Conservation (phyloP, 2,888 invertebrate species). For the Ditula angustiorana region DNA sequence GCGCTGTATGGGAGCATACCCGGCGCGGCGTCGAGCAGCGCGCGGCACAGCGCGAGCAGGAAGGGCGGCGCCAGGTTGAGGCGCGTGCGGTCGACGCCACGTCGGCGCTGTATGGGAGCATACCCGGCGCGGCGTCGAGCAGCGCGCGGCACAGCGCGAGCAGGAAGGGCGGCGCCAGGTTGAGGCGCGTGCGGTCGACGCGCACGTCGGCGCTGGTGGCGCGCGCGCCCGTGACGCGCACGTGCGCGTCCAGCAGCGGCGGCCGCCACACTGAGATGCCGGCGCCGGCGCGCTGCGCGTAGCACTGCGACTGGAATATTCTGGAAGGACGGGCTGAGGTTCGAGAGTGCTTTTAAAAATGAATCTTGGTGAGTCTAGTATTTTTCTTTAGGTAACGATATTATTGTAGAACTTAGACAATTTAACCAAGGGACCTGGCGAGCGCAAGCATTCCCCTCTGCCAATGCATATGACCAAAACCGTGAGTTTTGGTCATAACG, state of each 20-base stretch:
- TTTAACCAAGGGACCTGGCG: no score
- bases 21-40: slow-evolving; percentile 89
- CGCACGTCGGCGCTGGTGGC: slow-evolving; percentile 88
- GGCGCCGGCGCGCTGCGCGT: slow-evolving; percentile 83
- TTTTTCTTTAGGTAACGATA: no score
- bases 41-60: no score
- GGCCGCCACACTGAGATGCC: slow-evolving; percentile 88
- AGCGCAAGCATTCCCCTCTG: no score
- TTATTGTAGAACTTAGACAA: no score
- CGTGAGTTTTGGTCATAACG: no score
- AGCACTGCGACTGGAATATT: slow-evolving; percentile 88
- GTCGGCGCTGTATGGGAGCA: no score
- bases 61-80: no score
- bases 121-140: slow-evolving; percentile 80
- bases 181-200: slow-evolving; percentile 89
- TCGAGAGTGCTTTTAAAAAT: no score
- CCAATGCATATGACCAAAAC: no score
- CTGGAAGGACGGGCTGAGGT: slow-evolving; percentile 77
- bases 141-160: slow-evolving; percentile 86
- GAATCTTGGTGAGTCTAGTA: no score
- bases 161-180: slow-evolving; percentile 90
- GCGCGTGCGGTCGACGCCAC: no score
- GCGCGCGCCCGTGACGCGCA: slow-evolving; percentile 87
- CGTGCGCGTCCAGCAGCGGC: slow-evolving; percentile 89
- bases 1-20: slow-evolving; percentile 90